Percentiles rank a stretch among this genome's conserved stretches.
phyloP scores from a whole-genome alignment of 2,888 invertebrate species.

The Cancer borealis region DNA sequence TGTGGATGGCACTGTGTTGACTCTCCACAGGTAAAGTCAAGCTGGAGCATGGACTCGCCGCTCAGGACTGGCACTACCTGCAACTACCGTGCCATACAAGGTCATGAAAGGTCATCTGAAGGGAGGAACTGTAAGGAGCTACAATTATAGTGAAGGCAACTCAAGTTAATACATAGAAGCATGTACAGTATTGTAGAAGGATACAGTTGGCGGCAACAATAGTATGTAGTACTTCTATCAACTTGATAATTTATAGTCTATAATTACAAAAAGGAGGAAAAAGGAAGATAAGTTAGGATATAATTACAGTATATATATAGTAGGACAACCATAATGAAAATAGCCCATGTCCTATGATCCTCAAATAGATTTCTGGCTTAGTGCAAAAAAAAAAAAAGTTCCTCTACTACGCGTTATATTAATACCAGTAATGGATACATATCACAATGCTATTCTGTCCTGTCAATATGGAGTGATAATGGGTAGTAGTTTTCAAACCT shows the following conservation, averaged over 20 bases:
- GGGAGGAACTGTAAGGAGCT: neutral
- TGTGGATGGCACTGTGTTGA: slow-evolving; percentile 43
- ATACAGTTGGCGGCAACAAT: neutral
- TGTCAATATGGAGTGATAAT: slow-evolving; percentile 14
- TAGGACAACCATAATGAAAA: neutral
- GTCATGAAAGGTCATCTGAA: slow-evolving; percentile 39
- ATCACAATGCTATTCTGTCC: neutral
- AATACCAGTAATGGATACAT: neutral
- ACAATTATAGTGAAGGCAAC: neutral
- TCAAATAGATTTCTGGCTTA: too few species aligned
- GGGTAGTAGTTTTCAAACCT: neutral
- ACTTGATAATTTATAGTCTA: neutral
- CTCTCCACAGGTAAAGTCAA: slow-evolving; percentile 71
- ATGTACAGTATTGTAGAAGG: neutral
- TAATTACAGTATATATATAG: neutral
- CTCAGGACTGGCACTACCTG: slow-evolving; percentile 76
- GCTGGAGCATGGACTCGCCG: slow-evolving; percentile 65
- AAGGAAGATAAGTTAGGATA: neutral
- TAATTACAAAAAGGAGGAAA: neutral
- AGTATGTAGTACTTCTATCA: neutral
- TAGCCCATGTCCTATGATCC: neutral
- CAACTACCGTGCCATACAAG: slow-evolving; percentile 67
- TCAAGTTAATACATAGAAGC: neutral
- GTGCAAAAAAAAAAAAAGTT: neutral
- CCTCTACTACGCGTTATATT: neutral